Conservation (phyloP, 2,797 vertebrate genomes). For the Ceryle rudis region DNA sequence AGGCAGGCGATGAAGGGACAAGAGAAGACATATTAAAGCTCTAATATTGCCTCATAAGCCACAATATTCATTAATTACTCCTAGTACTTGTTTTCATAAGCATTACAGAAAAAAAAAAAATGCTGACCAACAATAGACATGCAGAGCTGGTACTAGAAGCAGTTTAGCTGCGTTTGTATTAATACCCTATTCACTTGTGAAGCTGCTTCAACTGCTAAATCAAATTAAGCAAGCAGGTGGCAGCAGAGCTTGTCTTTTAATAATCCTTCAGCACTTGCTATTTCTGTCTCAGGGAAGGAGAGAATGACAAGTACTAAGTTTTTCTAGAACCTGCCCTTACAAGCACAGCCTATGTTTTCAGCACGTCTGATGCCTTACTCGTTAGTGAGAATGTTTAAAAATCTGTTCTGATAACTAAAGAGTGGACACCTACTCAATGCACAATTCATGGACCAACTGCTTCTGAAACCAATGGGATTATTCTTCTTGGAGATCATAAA, state of each 20-base stretch:
- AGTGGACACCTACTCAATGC: background rate
- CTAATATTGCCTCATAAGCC: background rate
- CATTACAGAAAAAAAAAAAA: background rate
- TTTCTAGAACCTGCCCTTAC: background rate
- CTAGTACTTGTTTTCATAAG: background rate
- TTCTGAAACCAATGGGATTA: background rate
- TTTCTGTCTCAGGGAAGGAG: background rate
- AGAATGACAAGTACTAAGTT: background rate
- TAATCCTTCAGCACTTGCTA: background rate
- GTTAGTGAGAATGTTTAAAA: background rate
- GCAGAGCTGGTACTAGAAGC: background rate
- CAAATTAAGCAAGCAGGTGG: constrained; percentile 23
- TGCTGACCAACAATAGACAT: rapidly evolving
- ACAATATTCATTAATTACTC: background rate
- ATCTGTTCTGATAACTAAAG: background rate
- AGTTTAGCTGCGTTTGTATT: background rate
- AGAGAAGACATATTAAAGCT: constrained; percentile 24
- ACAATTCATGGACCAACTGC: background rate
- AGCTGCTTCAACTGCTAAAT: background rate
- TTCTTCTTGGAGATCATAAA: background rate
- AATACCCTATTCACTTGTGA: background rate
- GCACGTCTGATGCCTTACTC: background rate
- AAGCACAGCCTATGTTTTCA: background rate
- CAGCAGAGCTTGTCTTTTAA: constrained; percentile 54
- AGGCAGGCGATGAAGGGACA: constrained; percentile 60